Conservation (phyloP, 2,888 invertebrate species). For the Harpalus rubripes region DNA sequence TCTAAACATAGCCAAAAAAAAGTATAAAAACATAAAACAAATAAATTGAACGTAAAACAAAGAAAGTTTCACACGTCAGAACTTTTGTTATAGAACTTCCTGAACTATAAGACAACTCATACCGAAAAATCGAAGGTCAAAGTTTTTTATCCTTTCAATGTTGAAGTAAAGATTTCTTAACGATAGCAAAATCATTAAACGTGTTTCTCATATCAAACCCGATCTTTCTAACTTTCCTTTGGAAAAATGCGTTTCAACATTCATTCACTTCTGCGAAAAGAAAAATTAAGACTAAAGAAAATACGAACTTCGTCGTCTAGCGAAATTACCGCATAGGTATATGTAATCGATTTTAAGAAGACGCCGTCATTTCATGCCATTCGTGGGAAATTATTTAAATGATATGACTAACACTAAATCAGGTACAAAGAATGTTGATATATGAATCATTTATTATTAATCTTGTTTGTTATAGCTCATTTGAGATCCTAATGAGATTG, state of each 20-base stretch:
- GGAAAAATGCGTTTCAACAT: neutral
- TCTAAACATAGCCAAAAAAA: no score
- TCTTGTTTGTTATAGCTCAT: neutral
- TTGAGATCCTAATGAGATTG: neutral
- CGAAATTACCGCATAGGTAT: neutral
- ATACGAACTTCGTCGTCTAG: neutral
- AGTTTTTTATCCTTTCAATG: neutral
- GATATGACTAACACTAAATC: neutral
- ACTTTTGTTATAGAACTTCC: neutral
- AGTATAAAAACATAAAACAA: no score
- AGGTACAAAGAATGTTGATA: neutral
- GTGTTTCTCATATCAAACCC: neutral
- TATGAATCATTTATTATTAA: neutral
- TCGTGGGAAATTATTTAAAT: neutral
- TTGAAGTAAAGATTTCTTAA: neutral
- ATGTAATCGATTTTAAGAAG: neutral
- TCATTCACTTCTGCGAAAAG: neutral
- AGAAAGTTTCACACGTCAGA: no score
- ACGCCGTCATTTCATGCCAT: neutral
- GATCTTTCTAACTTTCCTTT: neutral
- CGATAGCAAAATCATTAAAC: neutral
- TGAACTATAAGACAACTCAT: neutral
- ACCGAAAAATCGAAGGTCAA: conserved; percentile 1
- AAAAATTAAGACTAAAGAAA: neutral
- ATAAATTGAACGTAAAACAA: no score